Evolutionary conservation across 2,888 invertebrate genomes (phyloP), one percentile per base, ranked within the genome.

Genomic region (Cenopis cana): DNA sequence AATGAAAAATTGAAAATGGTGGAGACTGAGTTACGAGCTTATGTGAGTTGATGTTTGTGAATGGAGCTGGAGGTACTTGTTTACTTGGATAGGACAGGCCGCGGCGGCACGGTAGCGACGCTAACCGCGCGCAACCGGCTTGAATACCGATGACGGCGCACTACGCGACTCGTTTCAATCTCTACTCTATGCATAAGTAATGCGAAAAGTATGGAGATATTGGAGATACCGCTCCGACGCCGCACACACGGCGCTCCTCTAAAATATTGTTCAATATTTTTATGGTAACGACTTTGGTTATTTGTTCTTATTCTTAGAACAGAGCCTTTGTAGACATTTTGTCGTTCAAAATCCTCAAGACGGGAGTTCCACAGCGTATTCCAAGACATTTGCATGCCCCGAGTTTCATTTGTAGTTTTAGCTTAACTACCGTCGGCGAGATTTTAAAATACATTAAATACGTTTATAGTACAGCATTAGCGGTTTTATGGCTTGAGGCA

Each of bases 131-230:
- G 85, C 81, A 83, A 81, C 78, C 76, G 80, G 86, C 89, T 87
- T 88, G 91, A 91, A 91, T 91, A 88, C 89, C 89, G 90, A 90
- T 91, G 91, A 91, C 89, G 85, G 77, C 74, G 81, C 90, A 86
- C 89, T 87, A 87, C 88, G 82, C 84, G 83, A 86, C 86, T 86
- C 90, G 90, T 88, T 92, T 90, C 93, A 93, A 93, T 93, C 91
- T 91, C 86, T 90, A 91, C 86, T 89, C 93, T 91, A 92, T 92
- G 92, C 91, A 91, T 93, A 92, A 91, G 86, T 93, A 92, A 93
- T 93, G 90, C 86, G 89, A 89, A 92, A 92, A 90, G 91, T 91
- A 90, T 91, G 91, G 89, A 90, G 87, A 89, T 88, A 83, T 84
- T 91, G 91, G 89, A 90, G 87, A 89, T 88, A 82, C 85, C 81